Evolutionary conservation across 2,797 vertebrate species (phyloP), one percentile per base, ranked within the genome.

Genomic region (Paedocypris micromegethes): DNA sequence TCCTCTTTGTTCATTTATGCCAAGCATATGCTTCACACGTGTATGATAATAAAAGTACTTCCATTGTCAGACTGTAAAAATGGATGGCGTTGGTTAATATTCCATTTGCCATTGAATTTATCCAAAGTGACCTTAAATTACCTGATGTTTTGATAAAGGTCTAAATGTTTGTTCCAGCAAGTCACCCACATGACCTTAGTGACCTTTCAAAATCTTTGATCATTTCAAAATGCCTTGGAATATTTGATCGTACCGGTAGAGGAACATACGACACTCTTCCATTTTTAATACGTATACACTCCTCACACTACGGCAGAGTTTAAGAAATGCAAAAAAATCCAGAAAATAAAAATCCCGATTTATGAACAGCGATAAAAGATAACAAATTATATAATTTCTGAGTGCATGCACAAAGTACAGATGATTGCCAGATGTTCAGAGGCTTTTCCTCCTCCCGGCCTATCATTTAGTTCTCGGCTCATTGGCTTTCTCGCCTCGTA

Each of bases 401-500:
- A 78, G 77, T 75, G 77, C 87, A 88, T 84, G 84, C 88, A 86
- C 89, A 86, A 84, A 88, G 83, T 83, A 78, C 87, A 86, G 82
- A 84, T 86, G 88, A 87, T 90, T 87, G 88, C 87, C 90, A 91
- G 89, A 90, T 91, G 89, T 88, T 90, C 78, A 58, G 81, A 85
- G 85, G 86, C 83, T 83, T 78, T 72, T 75, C 78, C 83, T 82
- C 78, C 70, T 80, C 83, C 81, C 81, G 50, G 74, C 77, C 84
- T 83, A 86, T 88, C 87, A 85, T 84, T 88, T 84, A 86, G 85
- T 88, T 84, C 85, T 60, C 46, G 74, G 68, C 65, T 89, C 89
- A 89, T 90, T 90, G 88, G 86, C 83, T 87, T 85, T 83, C 85
- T 79, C 78, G 77, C 78, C 84, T 87, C 76, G 80, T 85, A 85